phyloP scores from a whole-genome alignment of 2,888 invertebrate genomes.

The Orchesella flavescens region DNA sequence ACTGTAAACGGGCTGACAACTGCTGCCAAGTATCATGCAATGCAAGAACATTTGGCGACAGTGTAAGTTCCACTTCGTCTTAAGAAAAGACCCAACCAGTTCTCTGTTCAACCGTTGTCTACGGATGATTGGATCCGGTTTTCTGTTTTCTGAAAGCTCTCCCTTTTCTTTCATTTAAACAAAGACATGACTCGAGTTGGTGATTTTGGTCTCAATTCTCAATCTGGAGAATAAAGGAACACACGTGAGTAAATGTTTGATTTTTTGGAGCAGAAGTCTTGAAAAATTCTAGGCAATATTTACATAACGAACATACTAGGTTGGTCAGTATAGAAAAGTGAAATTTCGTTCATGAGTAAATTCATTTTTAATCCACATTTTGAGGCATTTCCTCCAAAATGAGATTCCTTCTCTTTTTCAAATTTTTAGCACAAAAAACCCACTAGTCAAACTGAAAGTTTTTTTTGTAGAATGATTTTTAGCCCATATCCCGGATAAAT shows the following conservation, averaged over 20 bases:
- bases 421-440: too few species aligned
- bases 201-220: conserved; percentile 22
- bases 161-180: conserved; percentile 17
- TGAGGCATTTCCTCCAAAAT: too few species aligned
- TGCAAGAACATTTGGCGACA: conserved; percentile 37
- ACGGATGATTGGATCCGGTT: conserved; percentile 53
- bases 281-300: too few species aligned
- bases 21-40: conserved; percentile 1
- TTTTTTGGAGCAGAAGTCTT: background rate
- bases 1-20: conserved; percentile 38
- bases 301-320: background rate
- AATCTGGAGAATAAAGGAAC: conserved; percentile 16
- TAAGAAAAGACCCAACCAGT: background rate
- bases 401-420: too few species aligned
- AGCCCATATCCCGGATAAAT: too few species aligned
- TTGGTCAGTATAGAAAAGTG: too few species aligned
- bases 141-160: conserved; percentile 32
- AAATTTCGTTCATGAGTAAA: too few species aligned
- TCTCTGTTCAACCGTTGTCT: conserved; percentile 27
- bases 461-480: too few species aligned
- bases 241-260: conserved; percentile 30
- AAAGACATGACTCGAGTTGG: conserved; percentile 45
- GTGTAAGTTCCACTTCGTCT: conserved; percentile 11
- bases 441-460: too few species aligned
- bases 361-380: too few species aligned